These are phyloP conservation scores for Nemotelus pantherinus DNA, from an alignment of 2,888 invertebrate species.

Conservation along the genomic window DNA sequence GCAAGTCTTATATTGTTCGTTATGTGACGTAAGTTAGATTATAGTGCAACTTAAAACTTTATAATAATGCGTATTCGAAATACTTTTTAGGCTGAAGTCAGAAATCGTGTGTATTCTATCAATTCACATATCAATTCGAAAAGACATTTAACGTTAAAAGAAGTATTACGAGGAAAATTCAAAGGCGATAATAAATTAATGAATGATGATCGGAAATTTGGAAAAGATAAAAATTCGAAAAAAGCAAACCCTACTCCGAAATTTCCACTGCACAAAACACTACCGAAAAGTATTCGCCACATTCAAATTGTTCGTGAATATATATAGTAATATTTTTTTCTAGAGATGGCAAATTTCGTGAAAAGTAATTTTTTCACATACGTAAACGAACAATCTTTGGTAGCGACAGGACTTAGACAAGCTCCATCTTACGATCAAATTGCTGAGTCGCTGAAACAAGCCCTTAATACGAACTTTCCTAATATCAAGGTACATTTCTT, in stretches of 20 bases:
- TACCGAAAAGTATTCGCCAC: conserved; percentile 1
- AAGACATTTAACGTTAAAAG: neutral
- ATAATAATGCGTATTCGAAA: neutral
- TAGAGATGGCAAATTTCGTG: conserved; percentile 56
- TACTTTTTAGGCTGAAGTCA: neutral
- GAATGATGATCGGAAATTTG: no score
- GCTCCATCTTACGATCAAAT: conserved; percentile 58
- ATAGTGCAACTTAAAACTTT: no score
- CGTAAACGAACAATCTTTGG: conserved; percentile 53
- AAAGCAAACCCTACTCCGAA: neutral
- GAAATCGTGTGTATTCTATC: neutral
- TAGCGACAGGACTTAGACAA: conserved; percentile 57
- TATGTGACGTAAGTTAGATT: conserved; percentile 33
- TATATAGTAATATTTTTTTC: conserved; percentile 10
- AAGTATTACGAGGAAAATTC: neutral
- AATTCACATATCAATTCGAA: neutral
- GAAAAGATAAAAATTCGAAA: neutral
- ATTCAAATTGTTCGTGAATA: neutral
- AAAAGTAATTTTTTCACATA: conserved; percentile 53
- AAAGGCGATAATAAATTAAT: no score
- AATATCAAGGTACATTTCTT: conserved; percentile 67
- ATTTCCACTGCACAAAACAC: neutral
- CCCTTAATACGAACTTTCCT: conserved; percentile 54
- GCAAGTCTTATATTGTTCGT: conserved; percentile 14
- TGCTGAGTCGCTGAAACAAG: conserved; percentile 54